phyloP scores from a whole-genome alignment of 2,113 vertebrate genomes.

The Oostethus manadensis region DNA sequence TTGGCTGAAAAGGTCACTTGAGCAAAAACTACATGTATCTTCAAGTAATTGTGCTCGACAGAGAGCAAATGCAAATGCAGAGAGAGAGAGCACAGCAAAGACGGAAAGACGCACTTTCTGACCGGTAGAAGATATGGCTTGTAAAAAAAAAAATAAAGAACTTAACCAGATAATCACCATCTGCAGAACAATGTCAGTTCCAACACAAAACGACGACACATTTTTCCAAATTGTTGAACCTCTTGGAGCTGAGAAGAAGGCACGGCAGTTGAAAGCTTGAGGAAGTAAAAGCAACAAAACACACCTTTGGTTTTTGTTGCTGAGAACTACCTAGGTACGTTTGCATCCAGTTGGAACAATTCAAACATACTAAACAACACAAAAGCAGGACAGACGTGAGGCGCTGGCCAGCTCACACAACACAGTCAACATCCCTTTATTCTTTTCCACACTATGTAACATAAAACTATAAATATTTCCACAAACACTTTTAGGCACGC shows the following conservation, averaged over 20 bases:
- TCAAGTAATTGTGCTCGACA: constrained; percentile 22
- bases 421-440: not conserved
- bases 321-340: not conserved
- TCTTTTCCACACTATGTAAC: not conserved
- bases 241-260: not conserved
- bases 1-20: constrained; percentile 21
- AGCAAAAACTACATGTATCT: constrained; percentile 15
- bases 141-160: no score
- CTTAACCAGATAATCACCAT: no score
- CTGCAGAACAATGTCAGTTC: no score
- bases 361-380: not conserved
- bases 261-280: constrained; percentile 3
- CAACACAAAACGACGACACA: not conserved
- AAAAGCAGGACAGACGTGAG: not conserved
- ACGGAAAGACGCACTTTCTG: no score
- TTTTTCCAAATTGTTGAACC: not conserved
- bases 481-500: not conserved
- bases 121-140: no score
- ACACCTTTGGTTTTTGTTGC: not conserved
- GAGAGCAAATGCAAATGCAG: not conserved
- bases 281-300: not conserved
- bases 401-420: not conserved
- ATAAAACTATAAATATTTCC: not conserved
- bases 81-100: no score
- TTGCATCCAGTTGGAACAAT: constrained; percentile 5